phyloP scores from a whole-genome alignment of 2,797 vertebrate species.

The Lepilemur septentrionalis region DNA sequence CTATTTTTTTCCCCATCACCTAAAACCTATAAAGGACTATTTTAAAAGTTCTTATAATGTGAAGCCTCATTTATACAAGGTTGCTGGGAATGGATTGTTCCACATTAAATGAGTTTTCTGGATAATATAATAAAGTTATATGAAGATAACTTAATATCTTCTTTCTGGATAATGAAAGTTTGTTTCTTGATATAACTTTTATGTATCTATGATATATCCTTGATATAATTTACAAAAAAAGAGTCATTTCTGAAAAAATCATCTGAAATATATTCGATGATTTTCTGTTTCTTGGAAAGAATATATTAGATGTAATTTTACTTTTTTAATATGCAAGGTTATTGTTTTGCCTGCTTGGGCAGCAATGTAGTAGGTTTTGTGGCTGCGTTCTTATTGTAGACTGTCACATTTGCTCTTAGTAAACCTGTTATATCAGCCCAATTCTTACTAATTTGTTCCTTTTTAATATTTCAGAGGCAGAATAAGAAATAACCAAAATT shows the following conservation, averaged over 20 bases:
- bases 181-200: neutral
- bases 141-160: too few relatives aligned
- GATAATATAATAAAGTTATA: neutral
- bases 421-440: neutral
- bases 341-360: neutral
- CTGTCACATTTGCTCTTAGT: neutral
- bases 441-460: neutral
- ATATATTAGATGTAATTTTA: neutral
- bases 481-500: constrained; percentile 36
- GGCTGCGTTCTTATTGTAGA: neutral
- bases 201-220: neutral
- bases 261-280: neutral
- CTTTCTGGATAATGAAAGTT: neutral
- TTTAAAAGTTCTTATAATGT: constrained; percentile 36
- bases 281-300: neutral
- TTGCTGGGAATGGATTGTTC: neutral
- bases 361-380: neutral
- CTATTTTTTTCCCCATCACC: neutral
- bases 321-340: neutral
- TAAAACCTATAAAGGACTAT: constrained; percentile 24
- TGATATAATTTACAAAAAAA: neutral
- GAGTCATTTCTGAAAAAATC: constrained; percentile 23
- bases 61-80: constrained; percentile 6
- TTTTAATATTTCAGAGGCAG: neutral
- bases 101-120: neutral